These are phyloP conservation scores for Athripsodes cinereus DNA, from an alignment of 2,888 invertebrate genomes.

Conservation along the genomic window DNA sequence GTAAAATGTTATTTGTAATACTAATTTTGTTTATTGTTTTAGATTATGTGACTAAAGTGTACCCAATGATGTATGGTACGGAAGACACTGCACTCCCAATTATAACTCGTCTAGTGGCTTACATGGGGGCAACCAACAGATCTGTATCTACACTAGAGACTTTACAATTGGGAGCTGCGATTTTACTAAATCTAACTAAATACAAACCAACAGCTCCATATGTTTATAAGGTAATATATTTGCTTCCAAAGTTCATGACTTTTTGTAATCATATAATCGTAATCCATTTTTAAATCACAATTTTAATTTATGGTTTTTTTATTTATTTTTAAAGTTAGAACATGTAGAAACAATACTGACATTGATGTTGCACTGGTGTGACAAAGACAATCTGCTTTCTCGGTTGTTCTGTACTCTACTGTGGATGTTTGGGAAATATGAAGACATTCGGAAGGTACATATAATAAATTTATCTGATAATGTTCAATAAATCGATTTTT, in stretches of 20 bases:
- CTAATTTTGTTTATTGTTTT: constrained; percentile 24
- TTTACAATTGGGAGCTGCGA: constrained; percentile 47
- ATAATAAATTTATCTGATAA: neutral
- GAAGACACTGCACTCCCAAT: constrained; percentile 22
- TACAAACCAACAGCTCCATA: constrained; percentile 54
- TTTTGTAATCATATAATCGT: too few relatives aligned
- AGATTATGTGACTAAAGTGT: constrained; percentile 44
- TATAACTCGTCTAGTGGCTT: constrained; percentile 34
- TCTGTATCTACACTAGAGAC: constrained; percentile 57
- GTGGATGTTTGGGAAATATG: constrained; percentile 59
- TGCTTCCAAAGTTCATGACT: neutral
- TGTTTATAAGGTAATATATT: constrained; percentile 50
- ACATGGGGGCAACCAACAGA: constrained; percentile 48
- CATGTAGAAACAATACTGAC: constrained; percentile 49
- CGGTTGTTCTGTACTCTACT: constrained; percentile 59
- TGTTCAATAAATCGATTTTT: neutral
- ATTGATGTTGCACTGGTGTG: constrained; percentile 61
- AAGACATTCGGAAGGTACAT: constrained; percentile 39
- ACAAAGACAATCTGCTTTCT: constrained; percentile 58
- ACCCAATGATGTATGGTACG: constrained; percentile 43
- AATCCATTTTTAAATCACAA: too few relatives aligned
- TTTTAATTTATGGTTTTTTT: too few relatives aligned
- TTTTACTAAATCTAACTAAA: constrained; percentile 62
- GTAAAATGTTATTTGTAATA: neutral
- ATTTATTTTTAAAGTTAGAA: too few relatives aligned